Evolutionary conservation across 2,113 vertebrate species (phyloP).

Genomic region (Sakesphorus luctuosus): DNA sequence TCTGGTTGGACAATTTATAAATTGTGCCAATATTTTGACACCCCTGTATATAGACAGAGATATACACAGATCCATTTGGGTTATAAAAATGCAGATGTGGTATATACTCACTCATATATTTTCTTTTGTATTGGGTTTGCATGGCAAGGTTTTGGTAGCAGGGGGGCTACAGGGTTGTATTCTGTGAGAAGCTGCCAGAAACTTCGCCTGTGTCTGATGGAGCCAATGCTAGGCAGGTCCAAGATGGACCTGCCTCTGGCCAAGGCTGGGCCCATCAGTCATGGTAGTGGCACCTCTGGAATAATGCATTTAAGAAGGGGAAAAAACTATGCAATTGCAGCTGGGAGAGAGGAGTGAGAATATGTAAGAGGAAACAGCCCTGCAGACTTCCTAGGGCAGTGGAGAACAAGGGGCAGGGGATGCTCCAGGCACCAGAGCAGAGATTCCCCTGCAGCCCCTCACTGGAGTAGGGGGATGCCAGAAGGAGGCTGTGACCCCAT

Average conservation of each 20-base stretch:
- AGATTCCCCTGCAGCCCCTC: neutral
- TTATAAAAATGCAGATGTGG: constrained; percentile 19
- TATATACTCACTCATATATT: neutral
- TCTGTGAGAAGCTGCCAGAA: neutral
- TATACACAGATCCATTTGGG: neutral
- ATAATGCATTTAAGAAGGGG: neutral
- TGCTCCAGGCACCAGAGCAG: neutral
- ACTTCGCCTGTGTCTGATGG: neutral
- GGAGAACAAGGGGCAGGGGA: neutral
- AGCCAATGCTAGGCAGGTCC: neutral
- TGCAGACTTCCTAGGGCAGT: neutral
- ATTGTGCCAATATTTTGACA: constrained; percentile 25
- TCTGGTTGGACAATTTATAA: constrained; percentile 32
- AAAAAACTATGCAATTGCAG: neutral
- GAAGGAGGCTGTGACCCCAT: neutral
- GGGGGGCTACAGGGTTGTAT: neutral
- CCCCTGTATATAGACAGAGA: neutral
- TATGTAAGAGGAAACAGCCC: neutral
- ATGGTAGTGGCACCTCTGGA: neutral
- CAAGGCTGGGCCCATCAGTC: neutral
- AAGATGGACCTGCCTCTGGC: fast-evolving
- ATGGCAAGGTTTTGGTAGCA: neutral
- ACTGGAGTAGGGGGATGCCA: neutral
- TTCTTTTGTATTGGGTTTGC: neutral
- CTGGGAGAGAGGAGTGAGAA: neutral